These are phyloP conservation scores for Borostomias antarcticus DNA, from an alignment of 2,797 vertebrate species.

Conservation along the genomic window DNA sequence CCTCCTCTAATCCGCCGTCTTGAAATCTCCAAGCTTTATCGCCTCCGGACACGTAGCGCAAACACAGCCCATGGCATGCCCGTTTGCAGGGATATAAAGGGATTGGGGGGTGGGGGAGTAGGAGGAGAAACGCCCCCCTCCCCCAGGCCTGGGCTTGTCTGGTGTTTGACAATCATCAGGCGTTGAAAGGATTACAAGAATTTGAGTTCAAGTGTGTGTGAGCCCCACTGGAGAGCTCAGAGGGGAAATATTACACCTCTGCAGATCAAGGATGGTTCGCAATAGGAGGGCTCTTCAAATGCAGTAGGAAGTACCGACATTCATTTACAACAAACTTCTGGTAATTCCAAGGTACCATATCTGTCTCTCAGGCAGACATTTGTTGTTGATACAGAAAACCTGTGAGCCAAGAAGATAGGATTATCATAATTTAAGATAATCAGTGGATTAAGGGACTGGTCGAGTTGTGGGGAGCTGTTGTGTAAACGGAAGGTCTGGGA, in stretches of 20 bases:
- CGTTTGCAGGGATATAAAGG: conserved; percentile 31
- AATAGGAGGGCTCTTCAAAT: conserved; percentile 7
- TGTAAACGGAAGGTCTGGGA: conserved; percentile 11
- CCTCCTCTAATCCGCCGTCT: conserved; percentile 67
- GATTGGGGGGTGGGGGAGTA: conserved; percentile 27
- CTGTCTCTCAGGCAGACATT: neutral
- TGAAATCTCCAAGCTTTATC: conserved; percentile 68
- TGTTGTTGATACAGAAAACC: conserved; percentile 13
- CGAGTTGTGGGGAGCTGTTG: conserved; percentile 19
- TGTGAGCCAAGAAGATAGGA: conserved; percentile 33
- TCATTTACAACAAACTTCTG: neutral
- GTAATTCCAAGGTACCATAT: neutral
- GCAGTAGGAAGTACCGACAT: neutral
- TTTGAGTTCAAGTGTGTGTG: conserved; percentile 34
- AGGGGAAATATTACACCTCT: conserved; percentile 11
- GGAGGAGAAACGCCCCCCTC: conserved; percentile 6
- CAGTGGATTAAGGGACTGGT: conserved; percentile 23
- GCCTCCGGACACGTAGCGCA: conserved; percentile 56
- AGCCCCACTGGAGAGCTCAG: conserved; percentile 19
- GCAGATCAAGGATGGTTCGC: neutral
- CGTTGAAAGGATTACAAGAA: conserved; percentile 44
- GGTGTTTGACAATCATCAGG: conserved; percentile 34
- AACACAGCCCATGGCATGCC: conserved; percentile 49
- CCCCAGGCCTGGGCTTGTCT: conserved; percentile 25
- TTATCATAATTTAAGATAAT: conserved; percentile 49